These are phyloP conservation scores for Cyclina sinensis DNA, from an alignment of 1,140 invertebrate species.

Conservation along the genomic window DNA sequence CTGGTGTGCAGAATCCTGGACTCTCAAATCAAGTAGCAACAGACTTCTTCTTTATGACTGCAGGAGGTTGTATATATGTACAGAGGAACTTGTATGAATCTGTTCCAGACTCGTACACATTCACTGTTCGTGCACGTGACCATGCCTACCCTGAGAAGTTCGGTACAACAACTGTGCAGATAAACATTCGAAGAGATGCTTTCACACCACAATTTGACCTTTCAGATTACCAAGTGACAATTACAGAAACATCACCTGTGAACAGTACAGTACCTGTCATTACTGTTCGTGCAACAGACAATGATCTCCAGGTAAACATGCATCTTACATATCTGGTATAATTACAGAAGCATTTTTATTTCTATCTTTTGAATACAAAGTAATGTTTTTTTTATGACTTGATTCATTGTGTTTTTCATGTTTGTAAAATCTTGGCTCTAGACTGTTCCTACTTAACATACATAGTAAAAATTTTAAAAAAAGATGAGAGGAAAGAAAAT, in stretches of 20 bases:
- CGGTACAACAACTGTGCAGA: conserved; percentile 49
- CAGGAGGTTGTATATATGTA: conserved; percentile 71
- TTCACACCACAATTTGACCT: conserved; percentile 41
- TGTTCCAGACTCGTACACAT: conserved; percentile 53
- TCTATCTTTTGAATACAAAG: too few species aligned
- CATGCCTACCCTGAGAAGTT: conserved; percentile 72
- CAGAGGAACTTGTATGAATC: conserved; percentile 62
- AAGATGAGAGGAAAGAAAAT: too few species aligned
- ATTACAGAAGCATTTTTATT: too few species aligned
- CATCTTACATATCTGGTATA: not conserved
- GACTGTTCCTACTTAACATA: too few species aligned
- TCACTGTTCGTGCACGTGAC: conserved; percentile 68
- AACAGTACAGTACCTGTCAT: conserved; percentile 61
- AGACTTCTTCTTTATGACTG: conserved; percentile 76
- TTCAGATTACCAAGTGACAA: conserved; percentile 62
- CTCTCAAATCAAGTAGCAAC: conserved; percentile 37
- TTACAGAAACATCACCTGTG: conserved; percentile 59
- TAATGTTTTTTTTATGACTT: too few species aligned
- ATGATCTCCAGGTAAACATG: conserved; percentile 72
- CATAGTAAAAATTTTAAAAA: too few species aligned
- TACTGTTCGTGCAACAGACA: conserved; percentile 73
- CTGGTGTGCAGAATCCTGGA: not conserved
- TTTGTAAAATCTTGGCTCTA: too few species aligned
- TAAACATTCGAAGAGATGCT: conserved; percentile 61
- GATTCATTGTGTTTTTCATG: too few species aligned